Evolutionary conservation across 2,888 invertebrate species (phyloP), one percentile per base, ranked within the genome.

Genomic region (Tenthredo scrophulariae): DNA sequence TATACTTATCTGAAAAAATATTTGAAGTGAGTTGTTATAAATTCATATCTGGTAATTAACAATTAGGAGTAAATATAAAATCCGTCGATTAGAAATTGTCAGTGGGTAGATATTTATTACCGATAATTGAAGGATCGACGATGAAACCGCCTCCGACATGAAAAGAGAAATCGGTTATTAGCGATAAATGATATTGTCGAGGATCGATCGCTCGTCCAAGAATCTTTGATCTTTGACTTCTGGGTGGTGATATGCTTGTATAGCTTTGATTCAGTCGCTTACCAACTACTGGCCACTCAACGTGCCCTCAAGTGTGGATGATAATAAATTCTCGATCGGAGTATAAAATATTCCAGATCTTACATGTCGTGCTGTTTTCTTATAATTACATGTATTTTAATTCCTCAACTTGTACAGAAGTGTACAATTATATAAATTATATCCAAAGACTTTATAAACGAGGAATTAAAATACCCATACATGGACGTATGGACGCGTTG

Each of bases 151-250:
- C 40, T 43, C 18, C 29, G 37, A 43, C 40, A 22, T 62, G 13
- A 50, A 50, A 18, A 43, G n/a, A 70, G n/a, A 50, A 83, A 67
- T 65, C 46, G 37, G 46, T 67, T 15, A 83, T 80, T 62, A 22
- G 2, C 70, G 46, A 83, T 33, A 18, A 67, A 33, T 83, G 67
- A 40, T 50, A 67, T 67, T 83, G 83, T 70, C 33, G 70, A 83
- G 67, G 54, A 83, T 70, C 67, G 62, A 83, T 65, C 46, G 43
- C 46, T 26, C 29, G 83, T 83, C 33, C 82, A 72, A 80, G 86
- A 87, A 89, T 86, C 87, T 87, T 87, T 88, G 88, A 86, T 84
- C 88, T 88, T 85, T 88, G 88, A 87, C 86, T 46, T 62, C 67
- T 67, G 50, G 7, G 33, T 46, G 0, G 33, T 29, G 65, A 70